Evolutionary conservation across 1,140 invertebrate species (phyloP).

Genomic region (Aporrectodea caliginosa): DNA sequence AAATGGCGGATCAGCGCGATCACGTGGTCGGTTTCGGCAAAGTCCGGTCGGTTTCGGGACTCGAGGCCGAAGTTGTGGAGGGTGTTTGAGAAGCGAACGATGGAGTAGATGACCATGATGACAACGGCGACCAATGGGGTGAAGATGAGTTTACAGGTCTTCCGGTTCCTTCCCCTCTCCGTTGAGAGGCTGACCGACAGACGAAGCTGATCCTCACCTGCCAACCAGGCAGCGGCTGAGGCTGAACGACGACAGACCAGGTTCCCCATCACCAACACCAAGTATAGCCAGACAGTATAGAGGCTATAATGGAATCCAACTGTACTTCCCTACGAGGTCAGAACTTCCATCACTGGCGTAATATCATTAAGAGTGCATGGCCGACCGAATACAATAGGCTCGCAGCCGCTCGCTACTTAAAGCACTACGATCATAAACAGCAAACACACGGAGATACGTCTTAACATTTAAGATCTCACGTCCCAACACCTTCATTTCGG

Average conservation of each 20-base stretch:
- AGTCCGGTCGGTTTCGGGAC: not conserved
- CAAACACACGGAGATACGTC: too few species aligned
- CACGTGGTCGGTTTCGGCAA: not conserved
- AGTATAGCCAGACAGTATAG: too few species aligned
- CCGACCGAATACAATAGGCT: too few species aligned
- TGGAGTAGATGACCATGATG: not conserved
- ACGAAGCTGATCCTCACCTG: not conserved
- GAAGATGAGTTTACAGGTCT: not conserved
- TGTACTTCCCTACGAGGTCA: too few species aligned
- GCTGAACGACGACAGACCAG: not conserved
- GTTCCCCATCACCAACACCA: not conserved
- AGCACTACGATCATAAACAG: too few species aligned
- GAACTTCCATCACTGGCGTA: too few species aligned
- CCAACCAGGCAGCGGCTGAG: not conserved
- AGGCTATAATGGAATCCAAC: too few species aligned
- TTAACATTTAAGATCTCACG: too few species aligned
- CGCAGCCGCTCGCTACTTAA: too few species aligned
- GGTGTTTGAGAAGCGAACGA: not conserved
- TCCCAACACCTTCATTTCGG: too few species aligned
- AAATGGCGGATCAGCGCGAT: not conserved
- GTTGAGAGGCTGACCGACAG: not conserved
- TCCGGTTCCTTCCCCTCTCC: not conserved
- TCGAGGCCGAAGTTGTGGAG: not conserved
- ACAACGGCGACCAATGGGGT: not conserved
- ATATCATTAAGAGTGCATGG: too few species aligned